Base-by-base conservation (phyloP, 2,113 vertebrate genomes). In the Solea solea region DNA sequence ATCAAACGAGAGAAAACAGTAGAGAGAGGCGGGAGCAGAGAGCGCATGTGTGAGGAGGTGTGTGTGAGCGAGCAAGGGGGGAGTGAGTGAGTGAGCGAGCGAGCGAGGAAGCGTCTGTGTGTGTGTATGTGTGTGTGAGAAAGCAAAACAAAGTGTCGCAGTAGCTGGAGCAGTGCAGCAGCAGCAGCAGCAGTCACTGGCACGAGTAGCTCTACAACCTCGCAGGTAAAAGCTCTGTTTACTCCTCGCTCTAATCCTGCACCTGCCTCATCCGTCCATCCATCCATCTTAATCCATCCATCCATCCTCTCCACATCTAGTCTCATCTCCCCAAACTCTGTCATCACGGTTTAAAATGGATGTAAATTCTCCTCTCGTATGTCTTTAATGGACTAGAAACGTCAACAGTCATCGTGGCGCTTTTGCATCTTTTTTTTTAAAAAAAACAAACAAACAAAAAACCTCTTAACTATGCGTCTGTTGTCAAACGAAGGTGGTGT, bases 121-220 rank as follows among this genome's bases (percentile, higher is more conserved):
- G 59, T 40, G 55, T 46, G 74, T 40, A 53, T 39, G 67, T 27
- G 67, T 61, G 68, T 73, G 83, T 64, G 72, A 53, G 82, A 81
- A 89, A 91, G 91, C 91, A 92, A 90, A 92, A 90, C 83, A 92
- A 85, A 91, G 86, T 90, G 91, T 92, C 91, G 90, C 91, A 92
- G 91, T 91, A 85, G 86, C 90, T 4, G 71, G 89, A 83, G 85
- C 81, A 68, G 89, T 80, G 82, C 86, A 86, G 91, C 84, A 80
- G 83, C 76, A 72, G 85, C 64, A 64, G 69, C 64, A 76, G 86
- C 55, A 41, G 69, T 72, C 64, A 64, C 54, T 64, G 76, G 76
- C 81, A 78, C 61, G 39, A 76, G 72, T n/a, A 55, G 72, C 77
- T 82, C 59, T 69, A 48, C 87, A 64, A 72, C 78, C 78, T 88